phyloP scores from a whole-genome alignment of 2,888 invertebrate genomes.

The Sesia apiformis region DNA sequence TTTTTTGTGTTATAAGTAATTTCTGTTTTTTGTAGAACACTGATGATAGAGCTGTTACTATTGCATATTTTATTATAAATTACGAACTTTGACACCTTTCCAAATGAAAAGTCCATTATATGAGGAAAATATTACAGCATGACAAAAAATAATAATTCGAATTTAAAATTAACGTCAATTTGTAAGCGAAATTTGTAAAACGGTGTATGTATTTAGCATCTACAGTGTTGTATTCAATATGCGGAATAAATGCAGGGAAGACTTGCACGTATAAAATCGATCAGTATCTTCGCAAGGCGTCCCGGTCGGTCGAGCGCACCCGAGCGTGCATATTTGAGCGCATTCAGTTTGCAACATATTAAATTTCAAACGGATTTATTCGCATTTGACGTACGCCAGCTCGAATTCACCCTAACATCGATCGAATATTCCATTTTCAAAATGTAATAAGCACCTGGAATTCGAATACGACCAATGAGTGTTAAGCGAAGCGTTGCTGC shows the following conservation, averaged over 20 bases:
- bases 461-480: conserved; percentile 31
- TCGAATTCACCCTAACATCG: conserved; percentile 18
- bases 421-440: background rate
- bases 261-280: conserved; percentile 19
- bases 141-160: too few relatives aligned
- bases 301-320: conserved; percentile 19
- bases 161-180: too few relatives aligned
- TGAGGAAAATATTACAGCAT: too few relatives aligned
- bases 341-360: conserved; percentile 47
- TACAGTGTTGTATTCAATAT: conserved; percentile 2
- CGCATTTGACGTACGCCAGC: conserved; percentile 30
- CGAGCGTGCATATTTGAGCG: conserved; percentile 31
- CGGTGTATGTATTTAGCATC: too few relatives aligned
- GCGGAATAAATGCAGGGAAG: conserved; percentile 4
- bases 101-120: too few relatives aligned
- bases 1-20: too few relatives aligned
- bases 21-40: too few relatives aligned
- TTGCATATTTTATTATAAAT: too few relatives aligned
- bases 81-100: too few relatives aligned
- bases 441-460: conserved; percentile 39
- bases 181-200: too few relatives aligned
- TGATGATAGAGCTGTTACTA: too few relatives aligned
- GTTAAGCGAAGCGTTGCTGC: conserved; percentile 10
- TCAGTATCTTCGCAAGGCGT: conserved; percentile 14
- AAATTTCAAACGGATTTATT: conserved; percentile 55